Evolutionary conservation across 2,113 vertebrate species (phyloP).

Genomic region (Calyptommatus sinebrachiatus): DNA sequence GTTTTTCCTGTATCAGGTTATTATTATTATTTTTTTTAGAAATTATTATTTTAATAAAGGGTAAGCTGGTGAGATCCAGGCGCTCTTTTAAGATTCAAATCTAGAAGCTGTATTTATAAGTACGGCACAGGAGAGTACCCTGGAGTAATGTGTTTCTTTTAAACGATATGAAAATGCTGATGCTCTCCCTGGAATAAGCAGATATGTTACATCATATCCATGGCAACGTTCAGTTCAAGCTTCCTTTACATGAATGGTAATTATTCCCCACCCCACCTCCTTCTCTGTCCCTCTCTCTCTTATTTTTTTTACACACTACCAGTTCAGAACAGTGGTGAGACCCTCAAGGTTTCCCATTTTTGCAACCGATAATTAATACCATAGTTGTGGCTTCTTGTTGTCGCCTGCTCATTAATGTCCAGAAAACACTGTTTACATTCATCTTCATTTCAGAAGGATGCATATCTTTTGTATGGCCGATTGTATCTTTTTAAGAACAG

Average conservation of each 20-base stretch:
- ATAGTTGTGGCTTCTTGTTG: slow-evolving; percentile 58
- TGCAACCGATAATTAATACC: slow-evolving; percentile 55
- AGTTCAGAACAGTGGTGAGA: slow-evolving; percentile 53
- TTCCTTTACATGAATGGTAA: slow-evolving; percentile 53
- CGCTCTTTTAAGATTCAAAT: background rate
- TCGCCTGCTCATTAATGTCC: slow-evolving; percentile 62
- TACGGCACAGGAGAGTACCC: background rate
- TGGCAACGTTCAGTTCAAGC: slow-evolving; percentile 55
- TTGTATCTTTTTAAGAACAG: slow-evolving; percentile 39
- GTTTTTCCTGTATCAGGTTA: no score
- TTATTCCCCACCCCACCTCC: slow-evolving; percentile 47
- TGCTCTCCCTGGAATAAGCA: slow-evolving; percentile 46
- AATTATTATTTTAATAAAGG: no score
- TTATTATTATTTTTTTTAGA: no score
- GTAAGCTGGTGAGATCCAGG: background rate
- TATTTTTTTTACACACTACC: slow-evolving; percentile 55
- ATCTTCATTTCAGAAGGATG: slow-evolving; percentile 58
- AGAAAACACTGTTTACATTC: slow-evolving; percentile 55
- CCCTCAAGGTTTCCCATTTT: slow-evolving; percentile 63
- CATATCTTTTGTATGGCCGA: slow-evolving; percentile 54
- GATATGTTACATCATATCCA: slow-evolving; percentile 53
- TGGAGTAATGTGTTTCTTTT: slow-evolving; percentile 3
- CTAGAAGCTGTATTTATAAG: background rate
- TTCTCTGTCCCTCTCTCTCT: no score
- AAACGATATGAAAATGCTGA: slow-evolving; percentile 23